phyloP scores from a whole-genome alignment of 2,113 vertebrate species.

The Scopus umbretta region DNA sequence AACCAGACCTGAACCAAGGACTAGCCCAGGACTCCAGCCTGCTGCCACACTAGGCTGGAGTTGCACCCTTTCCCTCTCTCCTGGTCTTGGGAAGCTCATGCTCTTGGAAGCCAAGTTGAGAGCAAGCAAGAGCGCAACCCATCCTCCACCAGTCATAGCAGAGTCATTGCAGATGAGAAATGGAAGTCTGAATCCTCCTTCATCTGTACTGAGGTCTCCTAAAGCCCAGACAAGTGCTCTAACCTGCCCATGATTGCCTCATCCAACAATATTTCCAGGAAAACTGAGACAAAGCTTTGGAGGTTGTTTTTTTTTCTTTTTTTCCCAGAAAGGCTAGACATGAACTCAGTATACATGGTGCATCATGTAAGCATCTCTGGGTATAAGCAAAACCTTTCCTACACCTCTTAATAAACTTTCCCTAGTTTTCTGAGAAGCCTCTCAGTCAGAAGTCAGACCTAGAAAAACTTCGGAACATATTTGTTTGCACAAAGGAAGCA shows the following conservation, averaged over 20 bases:
- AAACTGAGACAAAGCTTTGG: background rate
- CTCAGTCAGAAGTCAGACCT: background rate
- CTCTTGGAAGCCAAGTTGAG: background rate
- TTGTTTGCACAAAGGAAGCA: background rate
- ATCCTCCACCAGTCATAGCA: background rate
- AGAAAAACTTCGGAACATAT: background rate
- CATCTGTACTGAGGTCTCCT: background rate
- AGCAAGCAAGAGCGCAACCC: background rate
- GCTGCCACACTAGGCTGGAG: background rate
- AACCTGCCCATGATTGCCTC: background rate
- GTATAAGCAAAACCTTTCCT: background rate
- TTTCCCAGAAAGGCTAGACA: background rate
- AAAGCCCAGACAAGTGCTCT: background rate
- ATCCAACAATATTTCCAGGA: background rate
- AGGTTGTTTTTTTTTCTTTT: background rate
- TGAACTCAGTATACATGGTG: background rate
- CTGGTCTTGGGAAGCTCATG: background rate
- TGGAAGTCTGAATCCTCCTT: background rate
- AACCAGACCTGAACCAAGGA: background rate
- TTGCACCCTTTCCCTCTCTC: background rate
- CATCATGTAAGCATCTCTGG: background rate
- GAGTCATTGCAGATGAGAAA: background rate
- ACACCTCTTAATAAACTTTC: background rate
- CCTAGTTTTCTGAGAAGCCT: background rate
- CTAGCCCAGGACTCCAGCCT: background rate